Evolutionary conservation across 2,797 vertebrate species (phyloP).

Genomic region (Vultur gryphus): DNA sequence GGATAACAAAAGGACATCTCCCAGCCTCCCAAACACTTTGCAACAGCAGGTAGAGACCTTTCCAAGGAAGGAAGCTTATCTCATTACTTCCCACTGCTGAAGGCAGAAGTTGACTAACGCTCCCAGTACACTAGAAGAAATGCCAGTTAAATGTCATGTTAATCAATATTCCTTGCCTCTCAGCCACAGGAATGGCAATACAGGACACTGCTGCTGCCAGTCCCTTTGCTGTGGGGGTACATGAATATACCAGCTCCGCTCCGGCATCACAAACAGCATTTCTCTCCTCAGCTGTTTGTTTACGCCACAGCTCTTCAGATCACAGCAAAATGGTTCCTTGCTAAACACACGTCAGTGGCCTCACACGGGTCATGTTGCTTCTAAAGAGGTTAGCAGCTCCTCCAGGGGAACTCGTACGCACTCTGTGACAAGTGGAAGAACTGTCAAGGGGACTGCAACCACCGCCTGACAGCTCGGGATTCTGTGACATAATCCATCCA

Average conservation of each 20-base stretch:
- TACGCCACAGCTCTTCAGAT: neutral
- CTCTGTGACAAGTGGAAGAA: neutral
- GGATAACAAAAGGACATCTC: neutral
- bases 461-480: fast-evolving
- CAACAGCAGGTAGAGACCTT: neutral
- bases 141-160: neutral
- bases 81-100: neutral
- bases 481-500: neutral
- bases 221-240: neutral
- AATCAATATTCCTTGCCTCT: neutral
- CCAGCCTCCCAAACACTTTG: neutral
- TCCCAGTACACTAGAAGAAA: neutral
- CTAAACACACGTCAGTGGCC: fast-evolving
- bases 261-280: neutral
- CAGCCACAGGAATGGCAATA: neutral
- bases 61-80: neutral
- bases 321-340: neutral
- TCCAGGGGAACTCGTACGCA: neutral
- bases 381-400: neutral
- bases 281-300: neutral
- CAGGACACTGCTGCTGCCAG: neutral
- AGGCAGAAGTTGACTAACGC: neutral
- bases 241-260: fast-evolving
- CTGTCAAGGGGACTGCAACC: neutral
- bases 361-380: neutral